A percentile compares a stretch with the other conserved stretches of the same genome.
These are phyloP conservation scores for Notothenia rossii DNA, from an alignment of 2,113 vertebrate species.

Conservation along the genomic window DNA sequence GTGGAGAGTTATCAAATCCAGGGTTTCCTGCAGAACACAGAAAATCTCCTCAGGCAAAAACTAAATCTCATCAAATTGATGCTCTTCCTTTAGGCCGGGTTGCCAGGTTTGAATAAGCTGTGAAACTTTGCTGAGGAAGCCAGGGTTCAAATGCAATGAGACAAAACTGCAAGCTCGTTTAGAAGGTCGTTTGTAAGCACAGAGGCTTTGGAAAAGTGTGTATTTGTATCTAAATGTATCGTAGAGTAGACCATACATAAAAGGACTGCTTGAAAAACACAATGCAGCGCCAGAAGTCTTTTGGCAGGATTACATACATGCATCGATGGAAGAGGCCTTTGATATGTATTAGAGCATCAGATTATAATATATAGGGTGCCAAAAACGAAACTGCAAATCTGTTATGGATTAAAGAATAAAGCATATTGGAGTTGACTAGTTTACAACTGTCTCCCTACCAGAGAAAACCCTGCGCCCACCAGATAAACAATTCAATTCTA, in stretches of 20 bases:
- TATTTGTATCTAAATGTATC: not conserved
- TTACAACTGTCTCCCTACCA: not conserved
- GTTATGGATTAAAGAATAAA: not conserved
- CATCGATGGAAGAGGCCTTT: not conserved
- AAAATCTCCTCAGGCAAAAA: slow-evolving; percentile 3
- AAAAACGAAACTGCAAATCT: slow-evolving; percentile 1
- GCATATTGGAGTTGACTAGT: not conserved
- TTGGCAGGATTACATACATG: not conserved
- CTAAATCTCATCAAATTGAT: slow-evolving; percentile 23
- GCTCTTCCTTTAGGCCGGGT: slow-evolving; percentile 9
- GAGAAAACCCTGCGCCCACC: not conserved
- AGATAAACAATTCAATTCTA: slow-evolving; percentile 26
- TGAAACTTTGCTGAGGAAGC: not conserved
- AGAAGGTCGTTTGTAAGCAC: not conserved
- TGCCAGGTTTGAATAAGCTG: slow-evolving; percentile 52
- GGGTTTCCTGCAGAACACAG: slow-evolving; percentile 20
- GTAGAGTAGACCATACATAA: not conserved
- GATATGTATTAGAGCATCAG: not conserved
- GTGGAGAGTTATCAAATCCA: slow-evolving; percentile 23
- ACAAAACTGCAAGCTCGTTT: not conserved
- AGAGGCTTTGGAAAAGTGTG: slow-evolving; percentile 1
- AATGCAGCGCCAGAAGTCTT: not conserved
- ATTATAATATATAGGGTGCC: not conserved
- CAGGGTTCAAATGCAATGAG: slow-evolving; percentile 26
- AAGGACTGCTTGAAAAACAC: not conserved